These are phyloP conservation scores for Thera britannica DNA, from an alignment of 2,888 invertebrate genomes.

Conservation along the genomic window DNA sequence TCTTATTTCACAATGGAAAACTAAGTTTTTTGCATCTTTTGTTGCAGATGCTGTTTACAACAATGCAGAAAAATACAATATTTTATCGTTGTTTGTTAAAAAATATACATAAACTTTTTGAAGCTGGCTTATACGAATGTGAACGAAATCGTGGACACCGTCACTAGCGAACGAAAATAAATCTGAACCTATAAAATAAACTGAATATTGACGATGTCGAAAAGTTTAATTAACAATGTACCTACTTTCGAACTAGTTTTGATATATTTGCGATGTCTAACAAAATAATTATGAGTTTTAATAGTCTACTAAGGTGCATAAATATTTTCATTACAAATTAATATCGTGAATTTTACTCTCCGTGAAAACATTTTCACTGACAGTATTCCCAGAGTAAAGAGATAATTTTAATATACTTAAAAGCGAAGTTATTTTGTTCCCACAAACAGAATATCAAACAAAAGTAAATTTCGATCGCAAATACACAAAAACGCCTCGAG, in stretches of 20 bases:
- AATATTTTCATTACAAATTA: no score
- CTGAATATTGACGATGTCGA: no score
- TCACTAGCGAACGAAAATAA: no score
- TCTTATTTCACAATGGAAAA: neutral
- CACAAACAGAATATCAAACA: slow-evolving; percentile 35
- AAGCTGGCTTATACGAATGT: no score
- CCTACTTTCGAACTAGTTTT: no score
- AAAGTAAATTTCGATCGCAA: slow-evolving; percentile 35
- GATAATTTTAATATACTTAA: slow-evolving; percentile 20
- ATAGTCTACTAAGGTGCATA: no score
- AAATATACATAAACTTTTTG: neutral
- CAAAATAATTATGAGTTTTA: no score
- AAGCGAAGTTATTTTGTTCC: slow-evolving; percentile 26
- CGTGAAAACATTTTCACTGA: neutral
- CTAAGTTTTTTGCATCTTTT: neutral
- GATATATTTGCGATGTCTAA: no score
- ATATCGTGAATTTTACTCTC: no score
- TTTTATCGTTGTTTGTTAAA: neutral
- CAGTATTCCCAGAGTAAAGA: neutral
- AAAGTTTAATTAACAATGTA: no score
- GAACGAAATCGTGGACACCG: no score
- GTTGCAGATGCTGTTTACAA: neutral
- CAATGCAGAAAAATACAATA: neutral
- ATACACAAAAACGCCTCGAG: slow-evolving; percentile 38
- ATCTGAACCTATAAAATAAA: no score